These are phyloP conservation scores for Spinus olivaceus DNA, from an alignment of 2,797 vertebrate species.

Conservation along the genomic window DNA sequence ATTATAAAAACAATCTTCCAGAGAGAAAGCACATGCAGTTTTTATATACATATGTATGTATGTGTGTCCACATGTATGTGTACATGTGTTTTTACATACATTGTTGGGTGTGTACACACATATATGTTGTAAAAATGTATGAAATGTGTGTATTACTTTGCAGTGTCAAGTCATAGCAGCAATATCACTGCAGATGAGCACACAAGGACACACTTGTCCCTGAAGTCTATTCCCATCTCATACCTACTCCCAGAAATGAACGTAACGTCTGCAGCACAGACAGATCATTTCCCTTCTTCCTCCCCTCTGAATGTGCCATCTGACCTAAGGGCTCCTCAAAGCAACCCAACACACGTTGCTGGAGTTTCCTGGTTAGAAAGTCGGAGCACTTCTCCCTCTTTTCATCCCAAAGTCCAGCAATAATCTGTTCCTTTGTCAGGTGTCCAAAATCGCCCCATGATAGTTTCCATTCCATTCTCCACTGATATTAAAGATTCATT, in stretches of 20 bases:
- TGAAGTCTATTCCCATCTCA: neutral
- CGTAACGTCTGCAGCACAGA: neutral
- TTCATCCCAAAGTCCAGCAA: neutral
- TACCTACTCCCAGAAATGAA: neutral
- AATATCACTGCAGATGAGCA: neutral
- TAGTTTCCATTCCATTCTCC: neutral
- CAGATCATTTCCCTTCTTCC: neutral
- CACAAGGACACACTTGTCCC: neutral
- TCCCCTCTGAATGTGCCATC: neutral
- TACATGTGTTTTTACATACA: too few relatives aligned
- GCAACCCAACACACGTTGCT: neutral
- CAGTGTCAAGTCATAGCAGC: neutral
- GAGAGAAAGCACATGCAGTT: neutral
- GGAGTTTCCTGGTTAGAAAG: neutral
- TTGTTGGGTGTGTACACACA: neutral
- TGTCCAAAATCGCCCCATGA: neutral
- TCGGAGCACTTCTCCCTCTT: neutral
- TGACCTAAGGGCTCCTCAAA: neutral
- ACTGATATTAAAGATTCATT: neutral
- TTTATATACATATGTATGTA: neutral
- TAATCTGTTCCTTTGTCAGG: neutral
- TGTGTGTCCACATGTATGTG: accelerated
- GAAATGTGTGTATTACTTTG: neutral
- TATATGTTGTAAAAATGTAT: accelerated
- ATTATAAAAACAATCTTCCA: neutral